Base-by-base conservation (phyloP, 1,140 invertebrate genomes). In the Sipha flava region DNA sequence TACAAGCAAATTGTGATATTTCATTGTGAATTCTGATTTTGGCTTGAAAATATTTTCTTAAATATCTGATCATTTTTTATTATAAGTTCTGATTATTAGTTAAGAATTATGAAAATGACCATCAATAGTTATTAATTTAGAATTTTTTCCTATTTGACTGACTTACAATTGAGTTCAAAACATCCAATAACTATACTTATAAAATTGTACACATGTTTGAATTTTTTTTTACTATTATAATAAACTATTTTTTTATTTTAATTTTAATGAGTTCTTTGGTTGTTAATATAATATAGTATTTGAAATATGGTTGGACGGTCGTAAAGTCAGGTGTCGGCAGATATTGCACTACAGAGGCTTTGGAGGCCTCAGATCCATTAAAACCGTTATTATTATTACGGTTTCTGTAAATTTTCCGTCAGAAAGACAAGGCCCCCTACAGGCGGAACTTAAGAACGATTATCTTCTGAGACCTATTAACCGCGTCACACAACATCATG, bases 381-480 rank as follows among this genome's bases (percentile, higher is more conserved):
- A 77, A 77, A 57, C 37, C 73, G 73, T 40, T 59, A 59, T 77
- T 75, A 75, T 52, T 77, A 73, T 73, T 73, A 40, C 73, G 73
- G 40, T 59, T 52, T 34, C 73, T 77, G 34, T 77, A 77, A 59
- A 59, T 57, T 54, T 54, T 1, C 6, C 31, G 31, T 14, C 47
- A 21, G 52, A 23, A 75, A 75, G 72, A 72, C 45, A 12, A 34
- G 31, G 26, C 34, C 52, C 52, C 34, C 73, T 54, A 21, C 21
- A 43, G 52, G 37, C 34, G 73, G 21, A 77, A 54, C 73, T 57
- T 52, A 37, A 47, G 21, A 29, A 10, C 52, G 73, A 77, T 77
- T 77, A 57, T 77, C 73, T 77, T 59, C 52, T 14, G 73, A 77
- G 73, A 57, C 73, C 73, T 77, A 77, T 77, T 77, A 77, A 77